phyloP scores from a whole-genome alignment of 2,797 vertebrate species.

The Tauraco hartlaubi region DNA sequence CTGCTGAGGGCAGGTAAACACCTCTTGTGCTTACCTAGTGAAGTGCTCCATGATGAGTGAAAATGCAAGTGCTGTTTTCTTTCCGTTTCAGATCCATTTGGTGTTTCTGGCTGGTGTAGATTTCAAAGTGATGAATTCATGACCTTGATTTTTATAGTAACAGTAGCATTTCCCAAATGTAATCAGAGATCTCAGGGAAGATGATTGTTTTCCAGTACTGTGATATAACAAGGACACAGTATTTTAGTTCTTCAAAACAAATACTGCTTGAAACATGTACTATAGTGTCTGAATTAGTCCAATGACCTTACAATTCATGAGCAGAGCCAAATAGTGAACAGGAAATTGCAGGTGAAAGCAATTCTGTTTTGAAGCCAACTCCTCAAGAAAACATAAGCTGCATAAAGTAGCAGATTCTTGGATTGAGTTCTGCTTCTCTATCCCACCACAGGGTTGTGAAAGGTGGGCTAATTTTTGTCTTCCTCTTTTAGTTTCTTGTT shows the following conservation, averaged over 20 bases:
- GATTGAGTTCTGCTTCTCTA: neutral
- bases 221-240: neutral
- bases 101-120: neutral
- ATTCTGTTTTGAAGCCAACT: neutral
- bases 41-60: neutral
- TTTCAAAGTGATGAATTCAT: neutral
- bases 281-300: neutral
- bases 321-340: neutral
- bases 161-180: neutral
- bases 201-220: neutral
- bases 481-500: neutral
- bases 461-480: neutral
- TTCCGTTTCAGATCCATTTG: neutral
- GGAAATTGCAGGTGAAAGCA: neutral
- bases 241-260: neutral
- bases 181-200: neutral
- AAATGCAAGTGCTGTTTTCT: neutral
- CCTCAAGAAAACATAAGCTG: neutral
- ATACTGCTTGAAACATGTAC: neutral
- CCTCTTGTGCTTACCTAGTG: neutral
- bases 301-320: neutral
- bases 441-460: neutral
- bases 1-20: neutral
- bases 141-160: neutral
- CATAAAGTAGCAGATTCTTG: neutral